A percentile compares a stretch with the other conserved stretches of the same genome.
phyloP scores from a whole-genome alignment of 2,113 vertebrate genomes.

The Pygoscelis antarcticus region DNA sequence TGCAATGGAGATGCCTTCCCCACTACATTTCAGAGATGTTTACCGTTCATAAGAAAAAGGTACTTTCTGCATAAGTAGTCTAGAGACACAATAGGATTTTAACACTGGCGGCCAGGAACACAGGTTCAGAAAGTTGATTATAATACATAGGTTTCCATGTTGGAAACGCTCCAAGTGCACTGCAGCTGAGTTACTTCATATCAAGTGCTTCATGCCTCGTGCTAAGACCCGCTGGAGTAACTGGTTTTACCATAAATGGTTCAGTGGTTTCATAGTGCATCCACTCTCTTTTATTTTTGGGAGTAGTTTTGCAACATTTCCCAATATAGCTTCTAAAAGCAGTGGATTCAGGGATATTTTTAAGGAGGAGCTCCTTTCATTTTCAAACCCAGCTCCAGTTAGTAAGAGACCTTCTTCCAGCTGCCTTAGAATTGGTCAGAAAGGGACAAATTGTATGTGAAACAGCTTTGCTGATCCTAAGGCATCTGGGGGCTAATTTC shows the following conservation, averaged over 20 bases:
- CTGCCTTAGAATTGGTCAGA: background rate
- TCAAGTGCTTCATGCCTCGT: fast-evolving
- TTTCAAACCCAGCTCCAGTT: background rate
- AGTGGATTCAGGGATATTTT: background rate
- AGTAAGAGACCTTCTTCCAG: background rate
- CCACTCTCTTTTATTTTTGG: background rate
- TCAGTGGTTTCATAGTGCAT: background rate
- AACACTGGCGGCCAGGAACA: background rate
- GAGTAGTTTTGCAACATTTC: background rate
- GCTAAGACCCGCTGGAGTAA: background rate
- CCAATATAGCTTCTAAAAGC: background rate
- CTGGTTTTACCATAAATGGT: background rate
- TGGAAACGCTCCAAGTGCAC: fast-evolving
- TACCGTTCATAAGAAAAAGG: background rate
- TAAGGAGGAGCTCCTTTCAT: background rate
- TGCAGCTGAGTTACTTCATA: background rate
- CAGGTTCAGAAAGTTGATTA: background rate
- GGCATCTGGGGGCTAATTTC: background rate
- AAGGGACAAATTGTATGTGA: background rate
- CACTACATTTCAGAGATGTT: background rate
- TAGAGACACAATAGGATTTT: background rate
- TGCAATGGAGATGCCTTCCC: background rate
- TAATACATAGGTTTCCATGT: background rate
- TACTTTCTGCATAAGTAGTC: background rate
- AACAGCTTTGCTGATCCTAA: background rate